Evolutionary conservation across 2,797 vertebrate species (phyloP).

Genomic region (Thaleichthys pacificus): DNA sequence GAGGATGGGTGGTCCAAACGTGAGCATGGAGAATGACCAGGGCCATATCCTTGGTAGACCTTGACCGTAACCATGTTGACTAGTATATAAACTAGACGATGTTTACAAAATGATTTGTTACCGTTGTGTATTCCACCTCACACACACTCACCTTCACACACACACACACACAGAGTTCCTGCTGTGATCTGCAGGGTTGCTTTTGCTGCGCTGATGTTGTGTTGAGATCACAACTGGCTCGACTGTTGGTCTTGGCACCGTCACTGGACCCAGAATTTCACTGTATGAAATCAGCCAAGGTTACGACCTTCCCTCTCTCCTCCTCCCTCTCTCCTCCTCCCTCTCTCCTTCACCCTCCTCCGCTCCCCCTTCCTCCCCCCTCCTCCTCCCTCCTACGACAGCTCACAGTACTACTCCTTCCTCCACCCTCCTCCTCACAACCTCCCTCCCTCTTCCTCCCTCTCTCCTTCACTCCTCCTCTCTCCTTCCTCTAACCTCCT

Average conservation of each 20-base stretch:
- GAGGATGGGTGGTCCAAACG: neutral
- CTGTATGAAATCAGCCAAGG: neutral
- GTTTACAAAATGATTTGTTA: too few relatives aligned
- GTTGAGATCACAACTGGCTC: neutral
- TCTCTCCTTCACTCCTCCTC: constrained; percentile 29
- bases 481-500: neutral
- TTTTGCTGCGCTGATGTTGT: neutral
- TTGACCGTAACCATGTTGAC: too few relatives aligned
- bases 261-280: neutral
- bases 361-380: too few relatives aligned
- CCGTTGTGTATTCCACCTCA: too few relatives aligned
- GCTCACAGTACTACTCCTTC: too few relatives aligned
- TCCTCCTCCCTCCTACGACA: too few relatives aligned
- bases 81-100: too few relatives aligned
- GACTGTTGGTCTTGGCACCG: neutral
- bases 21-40: neutral
- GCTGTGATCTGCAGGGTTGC: neutral
- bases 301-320: neutral
- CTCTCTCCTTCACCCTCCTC: neutral
- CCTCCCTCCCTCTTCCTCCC: too few relatives aligned
- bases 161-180: neutral
- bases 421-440: too few relatives aligned
- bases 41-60: too few relatives aligned
- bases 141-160: neutral
- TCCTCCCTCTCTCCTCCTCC: neutral